Evolutionary conservation across 64 coral and sea anemone species (phyloP), one percentile per base, ranked within the genome.

Genomic region (Stichodactyla mertensii): DNA sequence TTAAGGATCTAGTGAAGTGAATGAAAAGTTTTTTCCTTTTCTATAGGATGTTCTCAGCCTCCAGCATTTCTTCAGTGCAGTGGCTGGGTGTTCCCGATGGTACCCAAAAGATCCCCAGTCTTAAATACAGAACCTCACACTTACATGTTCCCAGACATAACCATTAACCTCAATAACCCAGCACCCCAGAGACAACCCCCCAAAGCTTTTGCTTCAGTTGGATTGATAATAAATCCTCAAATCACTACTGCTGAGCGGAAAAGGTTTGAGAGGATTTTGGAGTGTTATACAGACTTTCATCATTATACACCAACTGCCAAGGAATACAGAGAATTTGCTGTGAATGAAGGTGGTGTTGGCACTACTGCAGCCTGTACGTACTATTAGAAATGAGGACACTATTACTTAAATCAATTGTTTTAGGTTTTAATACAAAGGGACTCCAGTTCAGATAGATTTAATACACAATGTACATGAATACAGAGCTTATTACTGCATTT

Each of bases 81-180:
- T 3, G 90, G 89, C 5, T 98, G 96, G 96, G 88, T 90, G 45
- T 99, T 99, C 59, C 97, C 97, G 4, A 95, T 99, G 93, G 79
- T 99, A 71, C 97, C 97, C n/a, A 89, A 92, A 2, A 89, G 90
- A 59, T 95, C 93, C 11, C 96, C 96, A 74, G 92, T 94, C 19
- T 85, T 94, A 1, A 98, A 98, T 58, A 98, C 96, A 0, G 96
- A 98, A 79, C 89, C 90, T 54, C 93, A 94, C 86, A 98, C 96
- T 1, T 98, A 94, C 81, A 98, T 94, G 92, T 92, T 94, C 79
- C 96, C 96, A 8, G 92, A 94, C 67, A 95, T 94, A 16, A 95
- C 90, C 10, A 88, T 94, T 19, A 92, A 94, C 52, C 57, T 80
- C 6, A 84, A 77, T 54, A 87, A 89, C 26, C 59, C 89, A 52